Base-by-base conservation (phyloP, 1,140 invertebrate genomes). In the Episyrphus balteatus region DNA sequence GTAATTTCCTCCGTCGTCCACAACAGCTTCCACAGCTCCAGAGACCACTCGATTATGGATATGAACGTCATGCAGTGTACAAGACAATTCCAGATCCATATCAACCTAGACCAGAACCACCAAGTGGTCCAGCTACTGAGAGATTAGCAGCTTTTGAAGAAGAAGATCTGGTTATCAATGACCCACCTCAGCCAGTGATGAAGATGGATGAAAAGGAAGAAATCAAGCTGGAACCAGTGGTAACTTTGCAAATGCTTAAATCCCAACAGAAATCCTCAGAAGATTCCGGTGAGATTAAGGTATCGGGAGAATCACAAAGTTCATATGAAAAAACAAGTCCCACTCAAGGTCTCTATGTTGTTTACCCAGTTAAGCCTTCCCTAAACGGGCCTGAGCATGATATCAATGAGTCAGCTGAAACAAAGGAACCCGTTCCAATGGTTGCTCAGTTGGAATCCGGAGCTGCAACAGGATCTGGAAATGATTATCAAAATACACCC, bases 161-260 rank as follows among this genome's bases (percentile, higher is more conserved):
- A 44, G 63, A 67, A 37, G 61, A 67, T 51, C 46, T 66, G 41
- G 61, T 66, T 0, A 66, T 66, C 8, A 62, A 62, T 21, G 63
- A 66, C 49, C 63, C 63, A 5, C 60, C 63, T 5, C 56, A 66
- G 41, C 52, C 58, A 6, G 55, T 60, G 5, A 47, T 62, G 0
- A 52, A 57, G 3, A 59, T 46, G 34, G 61, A 59, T 19, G 56
- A 62, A 36, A 52, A 52, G 3, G 59, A 58, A 13, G 54, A 62
- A 15, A 46, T 55, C 5, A 62, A 66, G 36, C 41, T 68, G 46
- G 66, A 68, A 44, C 65, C 65, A 39, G 73, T 77, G 1, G 73
- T 76, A 42, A 82, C 81, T 1, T 58, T 83, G 26, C 81, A 83
- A 61, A 83, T 83, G 80, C 73, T 83, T 33, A 71, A 75, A 51